Evolutionary conservation across 1,140 invertebrate species (phyloP).

Genomic region (Nomia melanderi): DNA sequence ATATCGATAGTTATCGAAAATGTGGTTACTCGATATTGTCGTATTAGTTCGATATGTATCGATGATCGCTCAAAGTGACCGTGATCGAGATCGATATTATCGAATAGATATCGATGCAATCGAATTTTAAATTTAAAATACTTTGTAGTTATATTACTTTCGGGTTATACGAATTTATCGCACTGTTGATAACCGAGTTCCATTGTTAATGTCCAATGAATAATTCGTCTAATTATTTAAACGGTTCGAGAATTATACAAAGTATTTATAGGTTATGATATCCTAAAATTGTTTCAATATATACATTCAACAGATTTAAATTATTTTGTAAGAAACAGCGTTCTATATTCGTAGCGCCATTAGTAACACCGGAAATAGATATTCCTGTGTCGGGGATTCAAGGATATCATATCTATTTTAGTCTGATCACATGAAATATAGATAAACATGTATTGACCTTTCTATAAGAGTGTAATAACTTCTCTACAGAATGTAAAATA

Average conservation of each 20-base stretch:
- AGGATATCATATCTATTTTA: constrained; percentile 14
- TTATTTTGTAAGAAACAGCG: not conserved
- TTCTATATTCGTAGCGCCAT: constrained; percentile 29
- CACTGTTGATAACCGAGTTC: not conserved
- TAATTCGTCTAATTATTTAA: not conserved
- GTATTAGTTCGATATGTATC: not conserved
- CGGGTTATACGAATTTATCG: too few relatives aligned
- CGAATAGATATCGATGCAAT: not conserved
- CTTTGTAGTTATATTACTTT: not conserved
- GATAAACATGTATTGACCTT: not conserved
- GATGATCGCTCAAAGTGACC: not conserved
- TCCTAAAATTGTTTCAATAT: not conserved
- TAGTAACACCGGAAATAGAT: constrained; percentile 3
- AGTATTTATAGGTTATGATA: not conserved
- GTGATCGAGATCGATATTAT: not conserved
- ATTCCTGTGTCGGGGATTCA: constrained; percentile 1
- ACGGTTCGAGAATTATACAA: not conserved
- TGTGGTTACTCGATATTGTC: not conserved
- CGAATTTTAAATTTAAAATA: not conserved
- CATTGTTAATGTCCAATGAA: not conserved
- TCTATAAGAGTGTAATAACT: not conserved
- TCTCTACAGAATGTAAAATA: not conserved
- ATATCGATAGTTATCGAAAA: not conserved
- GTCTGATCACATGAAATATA: not conserved
- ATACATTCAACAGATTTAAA: not conserved